Evolutionary conservation across 1,140 invertebrate genomes (phyloP), one percentile per base, ranked within the genome.

Genomic region (Lethrus apterus): DNA sequence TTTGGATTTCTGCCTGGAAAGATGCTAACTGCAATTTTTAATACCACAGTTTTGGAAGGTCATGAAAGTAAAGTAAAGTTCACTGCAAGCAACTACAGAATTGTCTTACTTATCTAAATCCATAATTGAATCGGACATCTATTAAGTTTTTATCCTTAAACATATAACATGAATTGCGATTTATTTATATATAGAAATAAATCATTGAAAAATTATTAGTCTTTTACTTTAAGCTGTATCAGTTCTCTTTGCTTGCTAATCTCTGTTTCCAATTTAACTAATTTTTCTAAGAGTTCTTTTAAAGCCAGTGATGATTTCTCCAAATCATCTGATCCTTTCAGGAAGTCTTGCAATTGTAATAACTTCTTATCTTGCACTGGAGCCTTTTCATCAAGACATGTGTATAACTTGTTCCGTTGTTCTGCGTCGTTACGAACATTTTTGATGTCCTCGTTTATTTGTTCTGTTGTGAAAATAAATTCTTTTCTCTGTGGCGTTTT

Each of bases 361-460:
- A 58, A 57, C 31, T 51, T 51, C 1, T 54, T 29, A 20, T 60
- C 54, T 36, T 55, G 44, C 14, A 52, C 48, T 3, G 33, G 26
- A 33, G 54, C 50, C 26, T 58, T 56, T 15, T 58, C 52, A 46
- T 65, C 58, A 13, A 64, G 20, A 41, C 56, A 59, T 14, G 30
- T 31, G 38, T 57, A 64, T 21, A 64, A 46, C 38, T 57, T 58
- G 29, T 55, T 54, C 24, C 44, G 38, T 42, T 59, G 48, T 19
- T 62, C 51, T 24, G 51, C 50, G 18, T 53, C 32, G 1, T 42
- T 30, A 13, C 35, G 46, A 34, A 63, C 45, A 4, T 36, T 44
- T 47, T 59, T 48, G 1, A 63, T 51, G 51, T 63, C 61, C 40
- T 55, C 44, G 21, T 46, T 15, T n/a, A 65, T 57, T 45, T 65